Evolutionary conservation across 2,888 invertebrate genomes (phyloP).

Genomic region (Synergus gifuensis): DNA sequence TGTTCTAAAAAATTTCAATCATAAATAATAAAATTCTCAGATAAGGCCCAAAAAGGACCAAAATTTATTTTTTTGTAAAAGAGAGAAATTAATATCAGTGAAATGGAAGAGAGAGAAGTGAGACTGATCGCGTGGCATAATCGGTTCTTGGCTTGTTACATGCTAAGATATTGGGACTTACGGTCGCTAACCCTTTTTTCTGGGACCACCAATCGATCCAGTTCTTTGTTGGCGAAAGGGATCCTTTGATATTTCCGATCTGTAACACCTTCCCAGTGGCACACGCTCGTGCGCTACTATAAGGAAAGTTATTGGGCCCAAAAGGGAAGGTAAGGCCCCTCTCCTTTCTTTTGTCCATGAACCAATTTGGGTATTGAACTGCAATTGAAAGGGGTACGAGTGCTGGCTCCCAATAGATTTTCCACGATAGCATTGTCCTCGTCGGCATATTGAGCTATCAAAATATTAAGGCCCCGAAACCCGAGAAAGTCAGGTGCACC

Average conservation of each 20-base stretch:
- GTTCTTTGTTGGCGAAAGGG: constrained; percentile 54
- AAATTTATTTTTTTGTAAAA: not conserved
- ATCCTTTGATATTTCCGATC: constrained; percentile 65
- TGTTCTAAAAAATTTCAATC: not conserved
- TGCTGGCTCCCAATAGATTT: constrained; percentile 61
- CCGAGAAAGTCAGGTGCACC: constrained; percentile 61
- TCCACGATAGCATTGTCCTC: constrained; percentile 71
- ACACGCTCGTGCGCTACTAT: constrained; percentile 53
- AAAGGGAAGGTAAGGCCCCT: constrained; percentile 41
- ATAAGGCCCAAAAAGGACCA: constrained; percentile 29
- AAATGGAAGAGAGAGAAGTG: constrained; percentile 25
- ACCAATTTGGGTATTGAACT: constrained; percentile 76
- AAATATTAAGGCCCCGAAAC: constrained; percentile 71
- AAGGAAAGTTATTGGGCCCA: constrained; percentile 54
- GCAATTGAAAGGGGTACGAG: constrained; percentile 71
- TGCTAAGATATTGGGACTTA: constrained; percentile 41
- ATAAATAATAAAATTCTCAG: not conserved
- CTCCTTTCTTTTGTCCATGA: constrained; percentile 64
- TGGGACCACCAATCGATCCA: constrained; percentile 52
- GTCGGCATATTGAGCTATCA: constrained; percentile 75
- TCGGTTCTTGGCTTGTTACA: constrained; percentile 53
- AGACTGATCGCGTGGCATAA: constrained; percentile 63
- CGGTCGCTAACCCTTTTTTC: constrained; percentile 47
- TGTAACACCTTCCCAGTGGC: constrained; percentile 70
- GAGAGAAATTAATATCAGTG: not conserved